Base-by-base conservation (phyloP, 2,797 vertebrate genomes). In the Sus cebifrons region DNA sequence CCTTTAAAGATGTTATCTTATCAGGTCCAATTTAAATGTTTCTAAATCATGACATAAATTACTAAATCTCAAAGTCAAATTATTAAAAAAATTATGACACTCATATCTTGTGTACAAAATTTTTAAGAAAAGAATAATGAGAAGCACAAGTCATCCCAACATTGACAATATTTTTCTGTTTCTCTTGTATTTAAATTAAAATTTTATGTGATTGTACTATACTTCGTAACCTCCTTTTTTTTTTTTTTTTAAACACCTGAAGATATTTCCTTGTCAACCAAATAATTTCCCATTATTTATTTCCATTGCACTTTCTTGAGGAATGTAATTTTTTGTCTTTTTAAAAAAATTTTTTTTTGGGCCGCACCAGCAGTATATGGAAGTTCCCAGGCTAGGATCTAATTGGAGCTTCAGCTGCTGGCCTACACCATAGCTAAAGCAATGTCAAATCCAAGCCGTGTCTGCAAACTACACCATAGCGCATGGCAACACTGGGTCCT, bases 31-130 rank as follows among this genome's bases (percentile, higher is more conserved):
- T 73, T 77, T 32, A 40, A 64, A 18, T 44, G 12, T 56, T 83
- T 70, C 12, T 83, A 83, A 83, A 83, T 82, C 20, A 27, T 92
- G 18, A 75, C 15, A 44, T 52, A 74, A 18, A 5, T 95, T 95
- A 11, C n/a, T 67, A 9, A 12, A 77, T 62, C 91, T 92, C 10
- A 92, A 88, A 83, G 21, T 68, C 40, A 60, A 83, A 44, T 68
- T 67, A 68, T 74, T 60, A 67, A 86, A 91, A 27, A 18, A 12
- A 73, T 74, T 73, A 15, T 4, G 32, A 36, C 9, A 36, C 13
- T 21, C 65, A 25, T 13, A 49, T 65, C 32, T 81, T 65, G 17
- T 23, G 12, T 32, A 44, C 4, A 36, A 68, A 67, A 18, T 2
- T 67, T 40, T 54, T 17, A 71, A 56, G 44, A 90, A 65, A 58